A percentile compares a stretch with the other conserved stretches of the same genome.
These are phyloP conservation scores for Drosophila histrio DNA, from an alignment of 2,888 invertebrate genomes.

Conservation along the genomic window DNA sequence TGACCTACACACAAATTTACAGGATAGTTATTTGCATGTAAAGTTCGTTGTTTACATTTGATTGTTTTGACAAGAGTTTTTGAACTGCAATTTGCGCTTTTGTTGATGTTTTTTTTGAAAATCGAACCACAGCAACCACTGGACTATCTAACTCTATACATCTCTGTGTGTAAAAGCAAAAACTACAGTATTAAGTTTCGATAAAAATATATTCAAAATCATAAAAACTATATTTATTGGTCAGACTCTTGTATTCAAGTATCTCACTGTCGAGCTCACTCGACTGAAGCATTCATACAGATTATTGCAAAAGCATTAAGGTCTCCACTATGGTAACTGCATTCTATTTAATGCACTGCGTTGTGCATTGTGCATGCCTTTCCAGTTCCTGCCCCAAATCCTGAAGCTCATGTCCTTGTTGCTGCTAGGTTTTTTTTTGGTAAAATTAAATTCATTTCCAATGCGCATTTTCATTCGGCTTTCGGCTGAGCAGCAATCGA, in stretches of 20 bases:
- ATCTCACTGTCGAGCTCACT: neutral
- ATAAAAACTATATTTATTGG: too few species aligned
- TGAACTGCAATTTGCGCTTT: neutral
- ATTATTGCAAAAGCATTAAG: neutral
- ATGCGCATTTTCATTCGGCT: constrained; percentile 39
- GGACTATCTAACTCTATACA: too few species aligned
- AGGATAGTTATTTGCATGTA: neutral
- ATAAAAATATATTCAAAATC: too few species aligned
- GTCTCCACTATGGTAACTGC: neutral
- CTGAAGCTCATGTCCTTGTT: constrained; percentile 15
- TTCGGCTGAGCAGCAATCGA: constrained; percentile 44
- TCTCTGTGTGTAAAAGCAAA: too few species aligned
- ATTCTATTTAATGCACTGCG: constrained; percentile 24
- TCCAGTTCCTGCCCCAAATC: neutral
- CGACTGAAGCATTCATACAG: neutral
- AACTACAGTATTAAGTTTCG: too few species aligned
- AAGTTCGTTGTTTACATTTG: neutral
- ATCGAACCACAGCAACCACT: too few species aligned
- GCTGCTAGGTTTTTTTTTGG: neutral
- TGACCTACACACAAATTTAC: neutral
- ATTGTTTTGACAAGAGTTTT: neutral
- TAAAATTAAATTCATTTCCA: constrained; percentile 51
- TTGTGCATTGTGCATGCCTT: constrained; percentile 37
- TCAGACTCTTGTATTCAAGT: too few species aligned
- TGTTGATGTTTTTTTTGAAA: neutral